A percentile compares a stretch with the other conserved stretches of the same genome.
phyloP scores from a whole-genome alignment of 2,888 invertebrate genomes.

The Leucoma salicis region DNA sequence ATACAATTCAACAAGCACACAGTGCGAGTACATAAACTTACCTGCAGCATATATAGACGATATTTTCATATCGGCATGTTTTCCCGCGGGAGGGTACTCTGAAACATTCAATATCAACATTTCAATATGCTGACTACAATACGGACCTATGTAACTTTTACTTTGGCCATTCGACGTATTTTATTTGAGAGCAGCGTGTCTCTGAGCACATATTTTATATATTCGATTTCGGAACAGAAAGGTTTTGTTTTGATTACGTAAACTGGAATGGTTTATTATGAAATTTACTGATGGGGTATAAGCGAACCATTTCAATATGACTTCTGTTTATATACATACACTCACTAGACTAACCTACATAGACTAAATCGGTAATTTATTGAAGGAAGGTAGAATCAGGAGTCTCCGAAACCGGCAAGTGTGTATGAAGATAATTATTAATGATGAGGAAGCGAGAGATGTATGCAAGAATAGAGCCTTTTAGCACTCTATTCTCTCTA shows the following conservation, averaged over 20 bases:
- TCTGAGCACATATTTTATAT: slow-evolving; percentile 16
- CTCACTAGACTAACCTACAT: too few species aligned
- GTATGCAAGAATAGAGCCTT: too few species aligned
- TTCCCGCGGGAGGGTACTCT: slow-evolving; percentile 47
- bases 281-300: background rate
- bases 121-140: slow-evolving; percentile 71
- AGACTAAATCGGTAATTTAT: too few species aligned
- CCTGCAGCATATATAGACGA: slow-evolving; percentile 31
- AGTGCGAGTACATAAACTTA: slow-evolving; percentile 14
- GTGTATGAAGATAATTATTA: too few species aligned
- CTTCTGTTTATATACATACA: too few species aligned
- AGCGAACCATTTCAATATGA: background rate
- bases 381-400: too few species aligned
- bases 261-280: too few species aligned
- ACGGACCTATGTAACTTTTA: slow-evolving; percentile 45
- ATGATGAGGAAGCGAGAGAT: too few species aligned
- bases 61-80: slow-evolving; percentile 43
- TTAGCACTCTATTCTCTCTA: too few species aligned
- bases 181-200: slow-evolving; percentile 54
- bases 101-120: slow-evolving; percentile 64
- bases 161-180: slow-evolving; percentile 48
- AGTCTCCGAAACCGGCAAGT: too few species aligned
- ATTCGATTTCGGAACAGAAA: background rate
- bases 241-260: background rate
- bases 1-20: slow-evolving; percentile 19